These are phyloP conservation scores for Manis javanica DNA, from an alignment of 2,797 vertebrate genomes.

Conservation along the genomic window DNA sequence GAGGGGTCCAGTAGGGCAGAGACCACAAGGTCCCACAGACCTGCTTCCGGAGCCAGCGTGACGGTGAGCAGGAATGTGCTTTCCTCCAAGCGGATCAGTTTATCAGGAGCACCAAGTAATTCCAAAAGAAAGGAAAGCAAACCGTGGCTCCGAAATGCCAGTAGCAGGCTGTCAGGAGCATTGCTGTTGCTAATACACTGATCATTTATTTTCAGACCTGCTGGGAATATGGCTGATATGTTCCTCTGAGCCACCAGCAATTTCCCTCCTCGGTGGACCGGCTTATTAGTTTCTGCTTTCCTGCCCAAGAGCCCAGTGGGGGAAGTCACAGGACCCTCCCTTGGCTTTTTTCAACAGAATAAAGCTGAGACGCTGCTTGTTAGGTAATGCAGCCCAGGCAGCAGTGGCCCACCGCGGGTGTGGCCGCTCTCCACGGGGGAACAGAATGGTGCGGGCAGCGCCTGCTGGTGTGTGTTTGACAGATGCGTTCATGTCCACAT, in stretches of 20 bases:
- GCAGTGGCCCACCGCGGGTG: no score
- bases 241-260: not conserved
- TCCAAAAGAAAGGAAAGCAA: not conserved
- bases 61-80: accelerated
- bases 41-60: accelerated
- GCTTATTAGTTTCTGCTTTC: not conserved
- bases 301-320: not conserved
- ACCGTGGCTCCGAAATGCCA: not conserved
- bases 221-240: not conserved
- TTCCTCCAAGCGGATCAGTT: not conserved
- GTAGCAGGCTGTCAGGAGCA: not conserved
- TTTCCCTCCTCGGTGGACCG: not conserved
- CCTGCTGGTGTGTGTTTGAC: not conserved
- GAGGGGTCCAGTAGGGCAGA: no score
- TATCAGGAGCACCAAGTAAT: not conserved
- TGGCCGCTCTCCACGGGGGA: not conserved
- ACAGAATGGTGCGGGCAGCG: not conserved
- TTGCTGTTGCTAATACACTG: not conserved
- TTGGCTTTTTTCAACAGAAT: not conserved
- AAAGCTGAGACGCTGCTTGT: not conserved
- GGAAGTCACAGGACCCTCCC: not conserved
- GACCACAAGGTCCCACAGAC: accelerated
- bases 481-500: no score
- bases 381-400: no score
- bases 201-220: not conserved